phyloP scores from a whole-genome alignment of 2,888 invertebrate genomes.

The Cistogaster globosa region DNA sequence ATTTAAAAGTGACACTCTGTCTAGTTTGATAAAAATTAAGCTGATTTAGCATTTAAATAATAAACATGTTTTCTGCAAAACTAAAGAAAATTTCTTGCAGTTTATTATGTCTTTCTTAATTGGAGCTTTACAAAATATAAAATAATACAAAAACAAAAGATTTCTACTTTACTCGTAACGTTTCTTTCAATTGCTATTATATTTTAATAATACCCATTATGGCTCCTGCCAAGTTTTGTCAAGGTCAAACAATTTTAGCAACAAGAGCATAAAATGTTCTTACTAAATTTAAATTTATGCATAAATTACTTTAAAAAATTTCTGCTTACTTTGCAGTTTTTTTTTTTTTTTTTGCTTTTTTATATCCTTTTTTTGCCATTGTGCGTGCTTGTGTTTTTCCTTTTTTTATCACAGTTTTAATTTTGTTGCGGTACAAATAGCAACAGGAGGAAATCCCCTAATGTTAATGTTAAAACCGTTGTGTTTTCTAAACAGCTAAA shows the following conservation, averaged over 20 bases:
- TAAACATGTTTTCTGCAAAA: constrained; percentile 13
- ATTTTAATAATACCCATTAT: neutral
- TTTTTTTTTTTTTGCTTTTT: neutral
- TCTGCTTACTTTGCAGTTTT: no score
- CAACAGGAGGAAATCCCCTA: constrained; percentile 67
- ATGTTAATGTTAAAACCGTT: constrained; percentile 59
- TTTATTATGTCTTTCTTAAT: no score
- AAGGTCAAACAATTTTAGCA: constrained; percentile 46
- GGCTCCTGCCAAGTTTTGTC: neutral
- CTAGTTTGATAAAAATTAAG: constrained; percentile 3
- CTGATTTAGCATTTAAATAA: constrained; percentile 33
- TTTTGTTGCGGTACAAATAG: constrained; percentile 44
- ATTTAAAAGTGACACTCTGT: no score
- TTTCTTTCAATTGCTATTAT: neutral
- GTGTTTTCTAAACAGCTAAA: constrained; percentile 33
- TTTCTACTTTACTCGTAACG: no score
- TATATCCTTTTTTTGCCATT: neutral
- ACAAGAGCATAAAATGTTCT: constrained; percentile 17
- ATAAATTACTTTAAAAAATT: constrained; percentile 19
- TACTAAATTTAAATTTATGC: constrained; percentile 12
- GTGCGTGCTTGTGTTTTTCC: neutral
- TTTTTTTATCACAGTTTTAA: constrained; percentile 28
- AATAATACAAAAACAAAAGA: no score
- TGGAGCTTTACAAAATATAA: no score
- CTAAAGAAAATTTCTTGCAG: no score